These are phyloP conservation scores for Balaenoptera acutorostrata DNA, from an alignment of 2,113 vertebrate species.

Conservation along the genomic window DNA sequence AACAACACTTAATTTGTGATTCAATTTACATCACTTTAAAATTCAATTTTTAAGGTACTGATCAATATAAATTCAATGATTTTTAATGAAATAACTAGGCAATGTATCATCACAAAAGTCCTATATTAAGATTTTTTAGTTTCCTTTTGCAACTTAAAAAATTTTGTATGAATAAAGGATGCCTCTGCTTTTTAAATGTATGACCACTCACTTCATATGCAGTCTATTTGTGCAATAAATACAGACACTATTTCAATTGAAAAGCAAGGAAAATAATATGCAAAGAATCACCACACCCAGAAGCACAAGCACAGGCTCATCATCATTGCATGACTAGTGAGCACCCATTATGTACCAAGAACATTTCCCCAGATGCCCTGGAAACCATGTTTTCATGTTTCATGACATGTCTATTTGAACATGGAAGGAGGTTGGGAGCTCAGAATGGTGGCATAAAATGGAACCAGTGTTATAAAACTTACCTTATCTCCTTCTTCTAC, in stretches of 20 bases:
- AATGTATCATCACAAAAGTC: not conserved
- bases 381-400: not conserved
- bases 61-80: not conserved
- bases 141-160: not conserved
- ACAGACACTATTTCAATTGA: not conserved
- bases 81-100: not conserved
- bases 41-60: not conserved
- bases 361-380: not conserved
- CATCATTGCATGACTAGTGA: not conserved
- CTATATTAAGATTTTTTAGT: not conserved
- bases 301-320: not conserved
- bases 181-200: not conserved
- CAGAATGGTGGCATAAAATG: not conserved
- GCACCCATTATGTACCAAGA: not conserved
- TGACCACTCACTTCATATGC: not conserved
- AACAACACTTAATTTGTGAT: not conserved
- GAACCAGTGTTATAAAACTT: not conserved
- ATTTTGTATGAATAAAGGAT: not conserved
- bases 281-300: not conserved
- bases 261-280: not conserved
- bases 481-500: slow-evolving; percentile 90
- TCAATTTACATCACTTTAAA: not conserved
- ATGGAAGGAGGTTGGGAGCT: not conserved
- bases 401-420: not conserved
- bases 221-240: not conserved